A percentile compares a stretch with the other conserved stretches of the same genome.
These are phyloP conservation scores for Dexiosoma caninum DNA, from an alignment of 2,888 invertebrate genomes.

Conservation along the genomic window DNA sequence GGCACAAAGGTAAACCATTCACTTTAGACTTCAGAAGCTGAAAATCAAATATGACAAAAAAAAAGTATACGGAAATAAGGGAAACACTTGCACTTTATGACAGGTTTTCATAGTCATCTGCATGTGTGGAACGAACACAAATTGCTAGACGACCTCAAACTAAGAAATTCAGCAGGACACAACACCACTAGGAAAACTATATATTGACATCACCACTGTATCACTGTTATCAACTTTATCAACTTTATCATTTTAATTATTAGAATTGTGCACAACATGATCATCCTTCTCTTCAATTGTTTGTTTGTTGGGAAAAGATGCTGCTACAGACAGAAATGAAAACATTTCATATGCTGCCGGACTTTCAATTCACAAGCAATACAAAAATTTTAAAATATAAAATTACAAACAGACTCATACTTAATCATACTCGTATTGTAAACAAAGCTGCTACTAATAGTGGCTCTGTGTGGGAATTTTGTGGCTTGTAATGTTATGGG, in stretches of 20 bases:
- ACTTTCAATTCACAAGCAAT: background rate
- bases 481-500: slow-evolving; percentile 56
- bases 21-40: slow-evolving; percentile 47
- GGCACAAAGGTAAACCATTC: slow-evolving; percentile 52
- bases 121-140: background rate
- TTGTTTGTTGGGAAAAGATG: slow-evolving; percentile 8
- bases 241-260: slow-evolving; percentile 9
- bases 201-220: slow-evolving; percentile 50
- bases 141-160: slow-evolving; percentile 2
- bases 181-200: too few relatives aligned
- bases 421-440: background rate
- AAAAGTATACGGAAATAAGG: background rate
- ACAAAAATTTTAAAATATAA: too few relatives aligned
- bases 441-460: slow-evolving; percentile 23
- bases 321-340: slow-evolving; percentile 4
- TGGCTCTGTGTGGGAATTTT: slow-evolving; percentile 66
- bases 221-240: slow-evolving; percentile 25
- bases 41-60: slow-evolving; percentile 29
- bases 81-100: slow-evolving; percentile 66
- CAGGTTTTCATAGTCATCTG: background rate
- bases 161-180: slow-evolving; percentile 33
- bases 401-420: background rate
- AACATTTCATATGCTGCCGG: slow-evolving; percentile 21
- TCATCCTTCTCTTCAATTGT: slow-evolving; percentile 32
- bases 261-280: slow-evolving; percentile 35